phyloP scores from a whole-genome alignment of 1,140 invertebrate species.

The Lepidotrigona ventralis region DNA sequence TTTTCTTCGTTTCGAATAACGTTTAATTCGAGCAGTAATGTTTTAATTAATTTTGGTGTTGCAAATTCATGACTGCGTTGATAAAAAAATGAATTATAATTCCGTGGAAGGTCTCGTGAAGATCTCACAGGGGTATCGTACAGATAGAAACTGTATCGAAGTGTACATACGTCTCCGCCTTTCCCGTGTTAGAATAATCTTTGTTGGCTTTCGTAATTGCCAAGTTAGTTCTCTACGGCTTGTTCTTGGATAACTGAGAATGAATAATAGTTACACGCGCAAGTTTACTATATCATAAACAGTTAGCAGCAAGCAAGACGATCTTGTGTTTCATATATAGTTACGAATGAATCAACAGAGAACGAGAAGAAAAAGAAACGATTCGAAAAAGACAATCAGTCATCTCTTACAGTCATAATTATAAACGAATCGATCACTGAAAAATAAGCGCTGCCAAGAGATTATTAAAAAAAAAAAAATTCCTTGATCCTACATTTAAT shows the following conservation, averaged over 20 bases:
- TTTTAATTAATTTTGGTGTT: not conserved
- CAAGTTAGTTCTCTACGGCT: not conserved
- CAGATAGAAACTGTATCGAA: not conserved
- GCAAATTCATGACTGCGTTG: not conserved
- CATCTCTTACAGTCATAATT: not conserved
- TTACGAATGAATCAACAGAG: not conserved
- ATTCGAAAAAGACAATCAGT: not conserved
- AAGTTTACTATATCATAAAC: not conserved
- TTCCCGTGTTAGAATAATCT: not conserved
- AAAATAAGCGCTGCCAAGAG: not conserved
- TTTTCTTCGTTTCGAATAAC: too few species aligned
- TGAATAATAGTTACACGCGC: not conserved
- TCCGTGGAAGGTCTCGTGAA: not conserved
- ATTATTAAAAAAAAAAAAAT: not conserved
- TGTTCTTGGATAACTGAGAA: not conserved
- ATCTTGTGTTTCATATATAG: not conserved
- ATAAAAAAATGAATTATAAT: not conserved
- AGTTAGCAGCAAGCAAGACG: not conserved
- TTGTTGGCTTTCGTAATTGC: slow-evolving; percentile 13
- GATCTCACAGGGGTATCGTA: not conserved
- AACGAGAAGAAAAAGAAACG: not conserved
- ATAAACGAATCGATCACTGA: not conserved
- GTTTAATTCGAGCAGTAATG: not conserved
- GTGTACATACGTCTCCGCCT: not conserved
- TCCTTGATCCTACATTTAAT: not conserved